Conservation (phyloP, 2,888 invertebrate species). For the Eretmocerus hayati region DNA sequence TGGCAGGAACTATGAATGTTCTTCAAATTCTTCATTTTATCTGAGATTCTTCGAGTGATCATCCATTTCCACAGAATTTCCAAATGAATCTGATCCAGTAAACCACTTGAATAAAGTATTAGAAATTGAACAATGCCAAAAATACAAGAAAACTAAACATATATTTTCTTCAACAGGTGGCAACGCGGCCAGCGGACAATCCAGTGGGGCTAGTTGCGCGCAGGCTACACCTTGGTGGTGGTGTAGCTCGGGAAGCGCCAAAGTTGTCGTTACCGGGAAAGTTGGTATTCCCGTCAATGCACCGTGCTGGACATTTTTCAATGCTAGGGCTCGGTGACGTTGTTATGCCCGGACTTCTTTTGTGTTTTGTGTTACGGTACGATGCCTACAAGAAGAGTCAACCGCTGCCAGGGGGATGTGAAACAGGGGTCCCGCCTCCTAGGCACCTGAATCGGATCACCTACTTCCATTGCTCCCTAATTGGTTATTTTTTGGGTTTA, state of each 20-base stretch:
- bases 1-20: too few species aligned
- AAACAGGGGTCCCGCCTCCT: constrained; percentile 57
- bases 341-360: constrained; percentile 90
- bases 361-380: constrained; percentile 94
- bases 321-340: constrained; percentile 85
- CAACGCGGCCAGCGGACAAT: constrained; percentile 81
- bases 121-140: too few species aligned
- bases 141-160: too few species aligned
- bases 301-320: constrained; percentile 93
- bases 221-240: constrained; percentile 84
- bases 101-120: too few species aligned
- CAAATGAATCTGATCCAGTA: too few species aligned
- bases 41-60: too few species aligned
- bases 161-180: constrained; percentile 55
- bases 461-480: constrained; percentile 96
- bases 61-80: too few species aligned
- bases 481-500: constrained; percentile 94
- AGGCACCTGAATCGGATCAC: constrained; percentile 58
- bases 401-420: constrained; percentile 54
- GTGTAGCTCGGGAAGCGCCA: constrained; percentile 85
- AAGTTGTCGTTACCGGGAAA: constrained; percentile 95
- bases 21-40: too few species aligned
- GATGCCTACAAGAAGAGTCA: constrained; percentile 95
- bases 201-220: constrained; percentile 90
- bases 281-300: constrained; percentile 94